Percentiles rank a stretch among this genome's conserved stretches.
Conservation (phyloP, 2,888 invertebrate genomes). For the Maniola hyperantus region DNA sequence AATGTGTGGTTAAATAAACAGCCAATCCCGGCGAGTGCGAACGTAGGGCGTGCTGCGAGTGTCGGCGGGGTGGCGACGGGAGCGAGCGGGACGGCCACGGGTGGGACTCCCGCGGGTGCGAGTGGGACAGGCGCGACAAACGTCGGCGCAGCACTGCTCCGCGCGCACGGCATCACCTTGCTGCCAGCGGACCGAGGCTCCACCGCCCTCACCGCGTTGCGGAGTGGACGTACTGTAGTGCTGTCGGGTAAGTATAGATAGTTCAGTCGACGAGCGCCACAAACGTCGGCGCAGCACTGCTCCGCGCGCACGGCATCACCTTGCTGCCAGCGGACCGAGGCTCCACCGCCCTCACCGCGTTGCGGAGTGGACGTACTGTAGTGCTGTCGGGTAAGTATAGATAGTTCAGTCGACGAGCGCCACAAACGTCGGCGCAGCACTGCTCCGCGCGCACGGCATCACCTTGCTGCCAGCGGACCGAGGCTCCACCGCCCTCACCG, state of each 20-base stretch:
- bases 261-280: too few relatives aligned
- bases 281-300: too few relatives aligned
- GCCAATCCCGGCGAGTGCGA: slow-evolving; percentile 29
- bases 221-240: slow-evolving; percentile 92
- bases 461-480: too few relatives aligned
- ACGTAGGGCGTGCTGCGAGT: neutral
- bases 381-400: too few relatives aligned
- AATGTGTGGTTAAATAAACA: neutral
- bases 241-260: slow-evolving; percentile 86
- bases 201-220: slow-evolving; percentile 90
- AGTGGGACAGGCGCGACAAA: slow-evolving; percentile 34
- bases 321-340: too few relatives aligned
- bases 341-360: too few relatives aligned
- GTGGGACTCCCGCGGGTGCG: neutral
- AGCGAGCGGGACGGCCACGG: slow-evolving; percentile 5
- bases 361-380: too few relatives aligned
- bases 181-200: slow-evolving; percentile 88
- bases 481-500: too few relatives aligned
- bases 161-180: slow-evolving; percentile 94
- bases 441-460: too few relatives aligned
- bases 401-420: too few relatives aligned
- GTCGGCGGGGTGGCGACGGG: neutral
- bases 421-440: too few relatives aligned
- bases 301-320: too few relatives aligned
- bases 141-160: slow-evolving; percentile 85